Percentiles rank a stretch among this genome's conserved stretches.
Conservation (phyloP, 35 echinoderm and acorn worm species). For the Lytechinus variegatus region DNA sequence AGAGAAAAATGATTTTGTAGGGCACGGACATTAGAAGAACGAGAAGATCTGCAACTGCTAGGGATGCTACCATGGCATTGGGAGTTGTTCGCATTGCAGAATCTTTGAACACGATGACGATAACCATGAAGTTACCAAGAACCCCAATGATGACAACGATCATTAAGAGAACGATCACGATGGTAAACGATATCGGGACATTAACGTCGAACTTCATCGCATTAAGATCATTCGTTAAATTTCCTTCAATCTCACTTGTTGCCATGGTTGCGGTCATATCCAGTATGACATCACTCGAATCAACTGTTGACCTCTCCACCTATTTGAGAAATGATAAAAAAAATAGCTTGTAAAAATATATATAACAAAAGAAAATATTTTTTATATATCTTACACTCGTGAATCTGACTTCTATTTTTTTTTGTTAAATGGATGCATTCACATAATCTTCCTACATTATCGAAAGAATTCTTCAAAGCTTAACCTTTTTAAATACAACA, state of each 20-base stretch:
- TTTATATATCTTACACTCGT: no score
- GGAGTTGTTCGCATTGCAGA: conserved; percentile 85
- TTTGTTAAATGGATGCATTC: no score
- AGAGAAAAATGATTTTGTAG: conserved; percentile 57
- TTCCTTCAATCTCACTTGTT: background rate
- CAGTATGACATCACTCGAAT: background rate
- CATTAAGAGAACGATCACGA: conserved; percentile 60
- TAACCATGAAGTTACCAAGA: conserved; percentile 82
- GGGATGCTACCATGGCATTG: conserved; percentile 85
- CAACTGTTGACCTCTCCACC: background rate
- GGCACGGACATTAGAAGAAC: conserved; percentile 78
- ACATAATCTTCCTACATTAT: no score
- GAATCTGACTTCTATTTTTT: no score
- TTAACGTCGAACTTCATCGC: background rate
- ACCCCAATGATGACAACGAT: conserved; percentile 62
- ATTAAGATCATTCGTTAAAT: background rate
- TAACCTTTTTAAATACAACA: no score
- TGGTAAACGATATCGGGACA: background rate
- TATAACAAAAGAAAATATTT: background rate
- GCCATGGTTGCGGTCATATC: background rate
- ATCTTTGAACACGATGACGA: conserved; percentile 78
- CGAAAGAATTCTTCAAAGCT: no score
- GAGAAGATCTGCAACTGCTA: conserved; percentile 84
- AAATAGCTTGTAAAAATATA: background rate
- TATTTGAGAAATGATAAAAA: background rate